Percentiles rank a stretch among this genome's conserved stretches.
These are phyloP conservation scores for Doris montereyensis DNA, from an alignment of 2,888 invertebrate genomes.

Conservation along the genomic window DNA sequence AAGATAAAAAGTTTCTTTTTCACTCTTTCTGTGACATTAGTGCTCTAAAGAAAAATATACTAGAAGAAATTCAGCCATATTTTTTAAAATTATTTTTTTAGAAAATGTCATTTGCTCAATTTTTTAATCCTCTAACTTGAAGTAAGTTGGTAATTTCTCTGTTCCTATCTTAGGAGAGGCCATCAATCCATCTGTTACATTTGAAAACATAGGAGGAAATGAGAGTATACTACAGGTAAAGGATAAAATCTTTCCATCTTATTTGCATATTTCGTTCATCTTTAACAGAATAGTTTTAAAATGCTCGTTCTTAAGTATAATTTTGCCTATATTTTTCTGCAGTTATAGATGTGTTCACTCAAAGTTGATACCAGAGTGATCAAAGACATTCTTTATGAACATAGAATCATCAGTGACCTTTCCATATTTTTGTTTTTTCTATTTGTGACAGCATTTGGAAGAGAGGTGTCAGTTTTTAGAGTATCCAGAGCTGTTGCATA, in stretches of 20 bases:
- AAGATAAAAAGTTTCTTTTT: too few species aligned
- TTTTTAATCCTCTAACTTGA: neutral
- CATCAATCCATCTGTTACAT: slow-evolving; percentile 73
- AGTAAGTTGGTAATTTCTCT: neutral
- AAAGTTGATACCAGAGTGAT: too few species aligned
- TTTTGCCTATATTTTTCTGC: too few species aligned
- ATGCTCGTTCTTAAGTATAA: too few species aligned
- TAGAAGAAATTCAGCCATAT: too few species aligned
- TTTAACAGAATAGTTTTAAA: too few species aligned
- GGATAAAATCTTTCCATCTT: too few species aligned
- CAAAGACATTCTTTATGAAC: neutral
- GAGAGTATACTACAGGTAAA: slow-evolving; percentile 76
- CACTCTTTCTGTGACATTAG: too few species aligned
- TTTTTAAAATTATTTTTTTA: neutral
- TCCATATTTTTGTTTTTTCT: neutral
- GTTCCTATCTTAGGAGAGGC: slow-evolving; percentile 16
- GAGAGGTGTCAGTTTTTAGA: slow-evolving; percentile 34
- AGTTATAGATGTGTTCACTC: too few species aligned
- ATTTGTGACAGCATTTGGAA: slow-evolving; percentile 29
- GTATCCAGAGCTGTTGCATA: slow-evolving; percentile 36
- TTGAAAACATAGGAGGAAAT: slow-evolving; percentile 87
- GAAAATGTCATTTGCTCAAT: neutral
- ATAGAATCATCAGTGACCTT: neutral
- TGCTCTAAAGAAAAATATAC: too few species aligned
- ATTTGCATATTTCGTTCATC: too few species aligned